These are phyloP conservation scores for Tyria jacobaeae DNA, from an alignment of 2,888 invertebrate species.

Conservation along the genomic window DNA sequence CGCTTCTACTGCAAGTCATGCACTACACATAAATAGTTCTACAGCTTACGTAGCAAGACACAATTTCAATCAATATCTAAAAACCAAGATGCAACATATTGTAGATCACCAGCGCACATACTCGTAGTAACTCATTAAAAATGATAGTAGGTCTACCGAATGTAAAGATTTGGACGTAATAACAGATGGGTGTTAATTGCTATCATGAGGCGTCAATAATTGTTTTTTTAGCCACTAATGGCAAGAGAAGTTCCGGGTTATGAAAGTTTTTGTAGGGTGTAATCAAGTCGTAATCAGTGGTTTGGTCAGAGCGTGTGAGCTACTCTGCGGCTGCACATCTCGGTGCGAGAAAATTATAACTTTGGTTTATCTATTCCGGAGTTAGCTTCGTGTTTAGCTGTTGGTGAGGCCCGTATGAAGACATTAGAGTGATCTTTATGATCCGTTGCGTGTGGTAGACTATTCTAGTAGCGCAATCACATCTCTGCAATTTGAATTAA, in stretches of 20 bases:
- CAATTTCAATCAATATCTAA: conserved; percentile 50
- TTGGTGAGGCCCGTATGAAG: conserved; percentile 74
- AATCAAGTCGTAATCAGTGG: conserved; percentile 83
- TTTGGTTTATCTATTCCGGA: conserved; percentile 70
- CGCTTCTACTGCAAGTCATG: conserved; percentile 53
- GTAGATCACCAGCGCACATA: conserved; percentile 45
- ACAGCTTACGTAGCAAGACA: conserved; percentile 54
- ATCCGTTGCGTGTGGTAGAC: conserved; percentile 76
- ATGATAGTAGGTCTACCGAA: conserved; percentile 74
- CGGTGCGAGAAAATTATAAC: conserved; percentile 75
- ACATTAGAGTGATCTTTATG: conserved; percentile 81
- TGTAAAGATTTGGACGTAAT: conserved; percentile 79
- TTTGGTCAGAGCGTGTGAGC: conserved; percentile 81
- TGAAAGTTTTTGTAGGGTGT: conserved; percentile 83
- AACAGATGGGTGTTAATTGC: conserved; percentile 85
- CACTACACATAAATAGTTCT: conserved; percentile 53
- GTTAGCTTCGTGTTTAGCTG: conserved; percentile 67
- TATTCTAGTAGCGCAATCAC: conserved; percentile 76
- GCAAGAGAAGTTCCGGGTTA: conserved; percentile 83
- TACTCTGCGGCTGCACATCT: conserved; percentile 64
- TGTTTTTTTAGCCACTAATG: conserved; percentile 81
- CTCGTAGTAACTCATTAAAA: conserved; percentile 73
- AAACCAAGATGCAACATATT: conserved; percentile 55
- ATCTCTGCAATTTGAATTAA: conserved; percentile 72
- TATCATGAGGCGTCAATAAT: conserved; percentile 84